Evolutionary conservation across 2,888 invertebrate species (phyloP).

Genomic region (Branchinecta sandiegonensis): DNA sequence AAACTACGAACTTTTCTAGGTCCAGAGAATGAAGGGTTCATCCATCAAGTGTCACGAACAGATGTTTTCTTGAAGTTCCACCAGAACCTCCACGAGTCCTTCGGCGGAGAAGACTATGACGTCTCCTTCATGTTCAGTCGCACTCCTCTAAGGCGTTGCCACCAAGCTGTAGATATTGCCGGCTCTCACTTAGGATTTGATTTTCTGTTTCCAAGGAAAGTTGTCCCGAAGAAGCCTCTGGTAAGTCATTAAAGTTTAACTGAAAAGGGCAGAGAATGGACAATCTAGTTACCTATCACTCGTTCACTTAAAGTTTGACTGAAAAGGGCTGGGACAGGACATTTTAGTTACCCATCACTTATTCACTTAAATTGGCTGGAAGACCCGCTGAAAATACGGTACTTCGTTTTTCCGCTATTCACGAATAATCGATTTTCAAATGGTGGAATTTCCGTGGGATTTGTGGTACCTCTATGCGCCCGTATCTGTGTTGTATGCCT

Average conservation of each 20-base stretch:
- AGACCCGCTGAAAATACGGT: too few relatives aligned
- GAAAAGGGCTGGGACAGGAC: too few relatives aligned
- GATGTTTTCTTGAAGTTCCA: slow-evolving; percentile 62
- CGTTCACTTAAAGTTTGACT: too few relatives aligned
- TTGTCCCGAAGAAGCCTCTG: slow-evolving; percentile 41
- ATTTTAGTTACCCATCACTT: too few relatives aligned
- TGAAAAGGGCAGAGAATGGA: too few relatives aligned
- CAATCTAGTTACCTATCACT: too few relatives aligned
- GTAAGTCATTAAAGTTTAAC: slow-evolving; percentile 32
- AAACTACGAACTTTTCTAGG: slow-evolving; percentile 27
- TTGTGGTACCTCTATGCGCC: too few relatives aligned
- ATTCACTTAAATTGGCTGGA: too few relatives aligned
- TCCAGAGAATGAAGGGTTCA: slow-evolving; percentile 50
- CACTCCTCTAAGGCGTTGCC: slow-evolving; percentile 48
- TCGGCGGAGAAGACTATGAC: slow-evolving; percentile 59
- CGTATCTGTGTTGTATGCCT: too few relatives aligned
- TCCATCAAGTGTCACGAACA: slow-evolving; percentile 53
- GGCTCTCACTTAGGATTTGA: slow-evolving; percentile 46
- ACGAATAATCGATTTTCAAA: too few relatives aligned
- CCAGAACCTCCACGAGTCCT: slow-evolving; percentile 52
- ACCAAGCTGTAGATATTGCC: slow-evolving; percentile 54
- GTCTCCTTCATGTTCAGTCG: slow-evolving; percentile 55
- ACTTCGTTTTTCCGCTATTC: too few relatives aligned
- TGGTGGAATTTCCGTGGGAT: too few relatives aligned
- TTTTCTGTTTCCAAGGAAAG: slow-evolving; percentile 53